phyloP scores from a whole-genome alignment of 2,888 invertebrate genomes.

The Acrocyrtus sp. region DNA sequence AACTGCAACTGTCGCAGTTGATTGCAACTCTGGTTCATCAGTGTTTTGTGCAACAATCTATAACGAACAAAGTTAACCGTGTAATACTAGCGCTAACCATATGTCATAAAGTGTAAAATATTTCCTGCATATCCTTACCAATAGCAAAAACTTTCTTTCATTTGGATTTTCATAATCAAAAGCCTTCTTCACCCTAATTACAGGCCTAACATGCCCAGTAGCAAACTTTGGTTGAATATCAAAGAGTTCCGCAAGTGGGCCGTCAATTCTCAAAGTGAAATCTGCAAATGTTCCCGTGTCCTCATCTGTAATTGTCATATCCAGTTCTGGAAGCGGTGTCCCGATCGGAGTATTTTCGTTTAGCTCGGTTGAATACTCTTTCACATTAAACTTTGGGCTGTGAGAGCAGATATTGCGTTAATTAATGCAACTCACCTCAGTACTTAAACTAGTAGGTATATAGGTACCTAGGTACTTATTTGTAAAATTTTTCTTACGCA shows the following conservation, averaged over 20 bases:
- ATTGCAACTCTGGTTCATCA: slow-evolving; percentile 78
- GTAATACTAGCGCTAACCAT: no score
- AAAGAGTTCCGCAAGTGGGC: slow-evolving; percentile 82
- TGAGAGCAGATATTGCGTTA: not conserved
- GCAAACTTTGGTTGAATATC: slow-evolving; percentile 84
- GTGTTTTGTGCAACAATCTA: slow-evolving; percentile 86
- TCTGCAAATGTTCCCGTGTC: slow-evolving; percentile 88
- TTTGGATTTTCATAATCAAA: slow-evolving; percentile 92
- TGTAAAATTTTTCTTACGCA: slow-evolving; percentile 66
- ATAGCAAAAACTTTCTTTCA: slow-evolving; percentile 87
- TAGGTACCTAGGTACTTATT: no score
- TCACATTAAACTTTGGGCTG: slow-evolving; percentile 74
- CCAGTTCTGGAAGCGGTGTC: slow-evolving; percentile 81
- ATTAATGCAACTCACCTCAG: no score
- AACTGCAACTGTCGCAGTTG: slow-evolving; percentile 85
- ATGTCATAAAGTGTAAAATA: no score
- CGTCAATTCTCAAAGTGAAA: slow-evolving; percentile 81
- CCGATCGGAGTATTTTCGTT: slow-evolving; percentile 85
- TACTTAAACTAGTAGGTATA: no score
- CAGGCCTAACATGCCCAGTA: slow-evolving; percentile 83
- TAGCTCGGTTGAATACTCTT: slow-evolving; percentile 83
- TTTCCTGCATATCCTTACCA: slow-evolving; percentile 69
- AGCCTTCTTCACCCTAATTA: slow-evolving; percentile 81
- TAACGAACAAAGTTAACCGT: slow-evolving; percentile 26
- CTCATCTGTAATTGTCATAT: slow-evolving; percentile 86